phyloP scores from a whole-genome alignment of 1,140 invertebrate genomes.

The Calephelis virginiensis region DNA sequence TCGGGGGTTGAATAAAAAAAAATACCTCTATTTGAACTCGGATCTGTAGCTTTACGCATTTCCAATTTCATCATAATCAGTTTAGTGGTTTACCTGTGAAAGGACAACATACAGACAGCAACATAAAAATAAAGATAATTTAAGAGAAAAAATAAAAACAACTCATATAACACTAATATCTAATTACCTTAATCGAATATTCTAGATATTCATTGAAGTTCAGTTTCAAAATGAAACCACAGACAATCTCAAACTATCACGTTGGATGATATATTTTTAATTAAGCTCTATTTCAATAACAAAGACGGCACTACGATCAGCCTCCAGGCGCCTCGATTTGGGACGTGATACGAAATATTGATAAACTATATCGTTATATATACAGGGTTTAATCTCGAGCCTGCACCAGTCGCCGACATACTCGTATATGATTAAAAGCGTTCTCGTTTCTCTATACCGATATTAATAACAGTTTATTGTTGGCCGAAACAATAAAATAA shows the following conservation, averaged over 20 bases:
- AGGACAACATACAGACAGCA: too few species aligned
- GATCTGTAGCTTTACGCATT: too few species aligned
- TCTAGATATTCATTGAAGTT: too few species aligned
- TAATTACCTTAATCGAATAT: too few species aligned
- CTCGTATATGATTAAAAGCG: constrained; percentile 22
- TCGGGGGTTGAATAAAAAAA: too few species aligned
- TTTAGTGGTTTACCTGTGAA: too few species aligned
- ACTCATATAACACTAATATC: too few species aligned
- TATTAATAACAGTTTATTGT: constrained; percentile 11
- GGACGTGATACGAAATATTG: constrained; percentile 52
- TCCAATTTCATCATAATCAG: too few species aligned
- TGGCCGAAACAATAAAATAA: neutral
- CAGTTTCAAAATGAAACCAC: too few species aligned
- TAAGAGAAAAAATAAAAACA: too few species aligned
- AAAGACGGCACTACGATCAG: constrained; percentile 22
- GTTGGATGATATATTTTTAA: neutral
- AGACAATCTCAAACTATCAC: neutral
- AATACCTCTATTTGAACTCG: too few species aligned
- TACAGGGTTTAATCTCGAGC: constrained; percentile 24
- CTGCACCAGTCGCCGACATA: constrained; percentile 5
- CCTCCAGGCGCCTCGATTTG: constrained; percentile 29
- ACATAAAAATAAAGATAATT: too few species aligned
- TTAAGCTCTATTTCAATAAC: neutral
- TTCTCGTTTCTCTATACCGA: constrained; percentile 11
- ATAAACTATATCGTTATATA: constrained; percentile 25